Conservation (phyloP, 1,140 invertebrate genomes). For the Hirudo medicinalis region DNA sequence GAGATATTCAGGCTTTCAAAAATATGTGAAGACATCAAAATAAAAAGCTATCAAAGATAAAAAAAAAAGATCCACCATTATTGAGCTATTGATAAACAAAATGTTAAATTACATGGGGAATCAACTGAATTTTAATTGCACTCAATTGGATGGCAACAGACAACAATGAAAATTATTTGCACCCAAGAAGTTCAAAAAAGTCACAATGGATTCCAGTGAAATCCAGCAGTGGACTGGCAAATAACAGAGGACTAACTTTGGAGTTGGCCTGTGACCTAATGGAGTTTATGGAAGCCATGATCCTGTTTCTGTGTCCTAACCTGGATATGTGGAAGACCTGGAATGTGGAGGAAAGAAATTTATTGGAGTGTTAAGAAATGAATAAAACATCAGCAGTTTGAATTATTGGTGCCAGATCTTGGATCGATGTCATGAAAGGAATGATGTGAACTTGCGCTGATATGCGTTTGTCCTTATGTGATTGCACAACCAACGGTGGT, state of each 20-base stretch:
- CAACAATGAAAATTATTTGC: no score
- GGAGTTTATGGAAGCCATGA: neutral
- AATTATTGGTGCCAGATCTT: neutral
- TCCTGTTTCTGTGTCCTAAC: neutral
- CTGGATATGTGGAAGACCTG: constrained; percentile 8
- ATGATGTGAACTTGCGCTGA: no score
- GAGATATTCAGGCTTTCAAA: no score
- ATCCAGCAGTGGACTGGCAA: neutral
- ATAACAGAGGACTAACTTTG: neutral
- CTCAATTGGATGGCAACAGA: no score
- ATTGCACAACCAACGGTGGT: no score
- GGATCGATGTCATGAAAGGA: neutral
- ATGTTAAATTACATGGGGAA: no score
- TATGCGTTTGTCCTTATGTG: no score
- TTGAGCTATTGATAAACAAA: no score
- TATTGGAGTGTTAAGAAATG: neutral
- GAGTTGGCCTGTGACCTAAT: neutral
- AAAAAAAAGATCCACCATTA: neutral
- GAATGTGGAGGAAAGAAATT: neutral
- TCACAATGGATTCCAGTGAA: neutral
- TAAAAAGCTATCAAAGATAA: neutral
- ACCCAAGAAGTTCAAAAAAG: neutral
- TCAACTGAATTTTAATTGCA: no score
- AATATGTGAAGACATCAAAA: no score
- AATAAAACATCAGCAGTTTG: neutral